These are phyloP conservation scores for Pangasius mekongensis DNA, from an alignment of 2,797 vertebrate species.

Conservation along the genomic window DNA sequence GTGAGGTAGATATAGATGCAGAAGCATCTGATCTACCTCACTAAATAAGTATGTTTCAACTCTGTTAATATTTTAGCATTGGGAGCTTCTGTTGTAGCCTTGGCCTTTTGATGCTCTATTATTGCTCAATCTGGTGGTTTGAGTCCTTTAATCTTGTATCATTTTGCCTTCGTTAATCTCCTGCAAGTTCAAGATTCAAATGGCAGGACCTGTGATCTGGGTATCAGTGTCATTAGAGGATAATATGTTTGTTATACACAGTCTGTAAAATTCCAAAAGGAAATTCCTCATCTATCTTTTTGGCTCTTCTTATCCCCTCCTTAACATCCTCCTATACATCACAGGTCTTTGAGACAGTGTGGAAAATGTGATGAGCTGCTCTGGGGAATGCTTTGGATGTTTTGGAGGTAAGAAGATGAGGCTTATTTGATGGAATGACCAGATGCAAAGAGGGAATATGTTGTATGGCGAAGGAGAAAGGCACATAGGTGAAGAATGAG, in stretches of 20 bases:
- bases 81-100: neutral
- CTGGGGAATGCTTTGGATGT: constrained; percentile 21
- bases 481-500: constrained; percentile 41
- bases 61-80: neutral
- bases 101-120: neutral
- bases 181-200: neutral
- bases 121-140: neutral
- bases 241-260: neutral
- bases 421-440: constrained; percentile 35
- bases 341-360: constrained; percentile 5
- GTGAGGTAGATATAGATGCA: neutral
- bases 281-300: neutral
- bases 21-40: neutral
- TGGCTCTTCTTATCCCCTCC: neutral
- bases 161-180: neutral
- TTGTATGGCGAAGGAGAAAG: constrained; percentile 22
- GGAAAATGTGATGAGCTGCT: constrained; percentile 24
- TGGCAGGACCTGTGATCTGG: neutral
- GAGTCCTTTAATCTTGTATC: neutral
- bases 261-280: constrained; percentile 6
- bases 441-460: constrained; percentile 32
- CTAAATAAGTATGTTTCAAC: neutral
- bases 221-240: neutral
- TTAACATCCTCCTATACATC: neutral
- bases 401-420: constrained; percentile 24